A percentile compares a stretch with the other conserved stretches of the same genome.
These are phyloP conservation scores for Phyto melanocephala DNA, from an alignment of 2,888 invertebrate genomes.

Conservation along the genomic window DNA sequence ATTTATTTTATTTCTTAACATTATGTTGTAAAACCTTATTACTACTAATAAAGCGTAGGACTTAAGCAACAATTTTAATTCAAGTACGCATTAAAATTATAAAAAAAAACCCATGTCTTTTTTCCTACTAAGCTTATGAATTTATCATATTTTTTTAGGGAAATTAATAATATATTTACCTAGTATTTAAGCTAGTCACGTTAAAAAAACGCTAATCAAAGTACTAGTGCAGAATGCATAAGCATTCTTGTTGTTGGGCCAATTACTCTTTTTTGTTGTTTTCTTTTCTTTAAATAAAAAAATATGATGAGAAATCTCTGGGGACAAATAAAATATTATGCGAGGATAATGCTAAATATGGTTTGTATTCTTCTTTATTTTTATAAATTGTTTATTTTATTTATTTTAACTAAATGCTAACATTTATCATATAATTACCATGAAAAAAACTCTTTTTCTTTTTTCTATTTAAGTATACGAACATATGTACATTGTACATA, in stretches of 20 bases:
- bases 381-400: slow-evolving; percentile 41
- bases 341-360: slow-evolving; percentile 31
- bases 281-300: background rate
- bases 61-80: background rate
- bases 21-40: too few relatives aligned
- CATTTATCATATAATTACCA: slow-evolving; percentile 60
- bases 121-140: background rate
- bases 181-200: slow-evolving; percentile 6
- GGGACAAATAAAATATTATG: slow-evolving; percentile 36
- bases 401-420: slow-evolving; percentile 17
- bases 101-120: background rate
- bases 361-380: slow-evolving; percentile 31
- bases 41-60: background rate
- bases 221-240: slow-evolving; percentile 30
- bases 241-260: background rate
- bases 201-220: slow-evolving; percentile 14
- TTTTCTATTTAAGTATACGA: too few relatives aligned
- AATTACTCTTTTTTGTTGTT: slow-evolving; percentile 30
- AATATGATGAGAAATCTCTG: background rate
- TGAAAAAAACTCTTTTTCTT: slow-evolving; percentile 21
- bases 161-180: background rate
- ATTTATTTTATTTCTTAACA: too few relatives aligned
- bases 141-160: background rate
- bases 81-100: background rate
- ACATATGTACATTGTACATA: too few relatives aligned